Evolutionary conservation across 30 jellyfish, hydroid and myxozoan species (phyloP).

Genomic region (Mastigias papua): DNA sequence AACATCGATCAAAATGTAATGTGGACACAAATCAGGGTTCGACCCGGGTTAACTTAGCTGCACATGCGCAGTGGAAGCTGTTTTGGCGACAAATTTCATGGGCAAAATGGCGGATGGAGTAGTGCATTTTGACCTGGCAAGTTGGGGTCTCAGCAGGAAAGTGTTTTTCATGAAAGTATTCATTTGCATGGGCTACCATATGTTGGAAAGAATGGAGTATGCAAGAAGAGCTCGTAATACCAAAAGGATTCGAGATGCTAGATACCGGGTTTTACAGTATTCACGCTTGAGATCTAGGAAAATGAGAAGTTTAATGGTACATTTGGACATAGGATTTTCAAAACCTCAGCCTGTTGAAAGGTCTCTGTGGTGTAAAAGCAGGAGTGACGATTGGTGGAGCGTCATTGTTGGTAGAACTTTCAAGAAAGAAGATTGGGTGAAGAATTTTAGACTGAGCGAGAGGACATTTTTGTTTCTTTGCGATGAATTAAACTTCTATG

Average conservation of each 20-base stretch:
- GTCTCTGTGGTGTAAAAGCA: not conserved
- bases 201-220: not conserved
- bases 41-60: not conserved
- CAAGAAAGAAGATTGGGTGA: not conserved
- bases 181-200: not conserved
- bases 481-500: conserved; percentile 7
- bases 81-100: not conserved
- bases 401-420: not conserved
- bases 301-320: not conserved
- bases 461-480: conserved; percentile 21
- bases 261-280: not conserved
- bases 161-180: not conserved
- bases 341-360: not conserved
- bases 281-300: not conserved
- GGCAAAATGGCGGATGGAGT: not conserved
- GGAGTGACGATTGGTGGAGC: not conserved
- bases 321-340: not conserved
- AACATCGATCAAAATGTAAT: not conserved
- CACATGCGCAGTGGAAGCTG: not conserved
- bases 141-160: too few relatives aligned
- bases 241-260: not conserved
- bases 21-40: not conserved
- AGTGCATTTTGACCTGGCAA: not conserved
- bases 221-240: not conserved
- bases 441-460: conserved; percentile 26